Evolutionary conservation across 2,797 vertebrate genomes (phyloP), one percentile per base, ranked within the genome.

Genomic region (Phoxinus dragarum): DNA sequence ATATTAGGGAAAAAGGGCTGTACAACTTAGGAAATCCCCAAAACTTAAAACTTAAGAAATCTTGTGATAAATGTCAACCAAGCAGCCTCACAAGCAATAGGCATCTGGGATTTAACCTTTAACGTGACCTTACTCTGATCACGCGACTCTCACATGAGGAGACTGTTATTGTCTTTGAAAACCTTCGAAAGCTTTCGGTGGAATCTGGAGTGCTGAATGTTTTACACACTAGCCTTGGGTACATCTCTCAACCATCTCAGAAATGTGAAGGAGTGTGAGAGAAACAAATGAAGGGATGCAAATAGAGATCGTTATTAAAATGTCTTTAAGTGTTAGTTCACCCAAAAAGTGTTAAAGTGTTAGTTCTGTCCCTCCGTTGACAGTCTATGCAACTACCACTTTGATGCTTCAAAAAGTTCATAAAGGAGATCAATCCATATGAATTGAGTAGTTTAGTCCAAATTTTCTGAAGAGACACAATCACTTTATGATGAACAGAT

Each of bases 91-190:
- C 75, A 79, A 81, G 79, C 68, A 49, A 56, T 49, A 54, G 14
- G 12, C 83, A 86, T 87, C 86, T 88, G 87, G 74, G 34, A 61
- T 76, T 73, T 81, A 67, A 85, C 89, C 85, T 71, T 66, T 71
- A 59, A 21, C 27, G 49, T 81, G 82, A 89, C 83, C 82, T 81
- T 88, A 77, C 40, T 59, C 69, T 7, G 77, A 87, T 87, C 84
- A 84, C 68, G 54, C n/a, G 80, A 88, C 71, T 84, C 82, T 61
- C 14, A 40, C 21, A 36, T 49, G 31, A 88, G 69, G 67, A 86
- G 82, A 72, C 66, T 82, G 80, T 88, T 84, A 79, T 84, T 36
- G 9, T 71, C 74, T 85, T 76, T 68, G 34, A 82, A 86, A 87
- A 72, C 78, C 61, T 36, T 85, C 49, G 73, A 79, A 82, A 54